Evolutionary conservation across 1,140 invertebrate species (phyloP).

Genomic region (Mya arenaria): DNA sequence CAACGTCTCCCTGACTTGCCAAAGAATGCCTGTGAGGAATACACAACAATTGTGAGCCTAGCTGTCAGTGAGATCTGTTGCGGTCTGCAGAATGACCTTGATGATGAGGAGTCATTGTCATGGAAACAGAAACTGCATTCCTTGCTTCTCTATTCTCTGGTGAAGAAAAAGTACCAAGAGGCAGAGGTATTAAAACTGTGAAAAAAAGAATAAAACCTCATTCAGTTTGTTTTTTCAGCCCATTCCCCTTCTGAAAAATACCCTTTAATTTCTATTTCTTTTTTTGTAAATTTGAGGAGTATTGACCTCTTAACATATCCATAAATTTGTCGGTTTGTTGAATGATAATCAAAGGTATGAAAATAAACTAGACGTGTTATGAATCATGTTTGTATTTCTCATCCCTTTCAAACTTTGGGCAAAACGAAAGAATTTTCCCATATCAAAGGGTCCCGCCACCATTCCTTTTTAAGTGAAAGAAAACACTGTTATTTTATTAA

Average conservation of each 20-base stretch:
- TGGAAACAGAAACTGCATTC: slow-evolving; percentile 38
- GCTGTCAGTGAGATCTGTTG: slow-evolving; percentile 28
- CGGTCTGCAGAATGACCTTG: slow-evolving; percentile 29
- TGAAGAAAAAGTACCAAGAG: slow-evolving; percentile 21
- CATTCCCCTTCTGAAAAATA: no score
- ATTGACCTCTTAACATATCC: neutral
- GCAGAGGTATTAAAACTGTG: slow-evolving; percentile 15
- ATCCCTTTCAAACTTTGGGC: no score
- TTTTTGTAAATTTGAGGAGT: neutral
- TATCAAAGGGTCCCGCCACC: no score
- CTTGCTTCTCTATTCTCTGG: slow-evolving; percentile 1
- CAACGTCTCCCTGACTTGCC: neutral
- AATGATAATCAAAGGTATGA: neutral
- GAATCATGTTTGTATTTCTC: no score
- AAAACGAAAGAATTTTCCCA: no score
- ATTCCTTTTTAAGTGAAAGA: no score
- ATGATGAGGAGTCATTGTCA: slow-evolving; percentile 1
- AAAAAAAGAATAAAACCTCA: no score
- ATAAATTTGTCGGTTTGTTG: neutral
- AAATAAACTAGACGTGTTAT: no score
- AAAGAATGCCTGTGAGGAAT: slow-evolving; percentile 3
- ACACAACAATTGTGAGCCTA: neutral
- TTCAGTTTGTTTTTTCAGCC: no score
- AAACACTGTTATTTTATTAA: no score
- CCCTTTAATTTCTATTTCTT: neutral